Evolutionary conservation across 2,888 invertebrate genomes (phyloP).

Genomic region (Hypsopygia costalis): DNA sequence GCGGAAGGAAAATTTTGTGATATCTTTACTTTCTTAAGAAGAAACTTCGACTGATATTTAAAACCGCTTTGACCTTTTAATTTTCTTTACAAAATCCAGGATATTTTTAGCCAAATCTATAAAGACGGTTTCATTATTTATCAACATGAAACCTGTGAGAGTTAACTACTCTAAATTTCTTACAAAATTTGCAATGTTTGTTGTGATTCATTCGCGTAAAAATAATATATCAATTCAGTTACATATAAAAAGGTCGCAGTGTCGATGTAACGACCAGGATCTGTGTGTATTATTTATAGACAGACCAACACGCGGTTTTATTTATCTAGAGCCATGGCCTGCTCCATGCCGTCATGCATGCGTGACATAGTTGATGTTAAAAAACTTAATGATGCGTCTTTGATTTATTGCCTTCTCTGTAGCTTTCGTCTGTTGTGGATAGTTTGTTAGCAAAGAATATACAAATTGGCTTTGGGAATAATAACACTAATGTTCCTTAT

Average conservation of each 20-base stretch:
- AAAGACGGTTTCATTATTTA: too few relatives aligned
- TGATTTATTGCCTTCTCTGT: conserved; percentile 26
- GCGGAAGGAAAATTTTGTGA: too few relatives aligned
- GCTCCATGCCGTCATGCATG: conserved; percentile 21
- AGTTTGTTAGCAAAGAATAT: not conserved
- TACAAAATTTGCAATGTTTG: too few relatives aligned
- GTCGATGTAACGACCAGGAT: conserved; percentile 48
- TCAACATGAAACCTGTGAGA: too few relatives aligned
- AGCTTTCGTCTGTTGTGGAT: too few relatives aligned
- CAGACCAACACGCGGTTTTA: conserved; percentile 63
- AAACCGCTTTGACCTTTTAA: too few relatives aligned
- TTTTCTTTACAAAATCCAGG: too few relatives aligned
- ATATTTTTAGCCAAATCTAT: too few relatives aligned
- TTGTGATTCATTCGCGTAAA: not conserved
- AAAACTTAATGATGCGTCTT: conserved; percentile 31
- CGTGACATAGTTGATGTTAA: conserved; percentile 23
- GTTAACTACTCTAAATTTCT: too few relatives aligned
- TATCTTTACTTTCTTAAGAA: too few relatives aligned
- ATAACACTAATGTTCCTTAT: too few relatives aligned
- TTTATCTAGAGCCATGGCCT: conserved; percentile 48
- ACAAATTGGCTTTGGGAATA: not conserved
- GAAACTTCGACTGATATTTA: too few relatives aligned
- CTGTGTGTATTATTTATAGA: conserved; percentile 58
- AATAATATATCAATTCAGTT: not conserved
- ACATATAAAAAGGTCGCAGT: conserved; percentile 46